phyloP scores from a whole-genome alignment of 1,140 invertebrate genomes.

The Lucilia sericata region DNA sequence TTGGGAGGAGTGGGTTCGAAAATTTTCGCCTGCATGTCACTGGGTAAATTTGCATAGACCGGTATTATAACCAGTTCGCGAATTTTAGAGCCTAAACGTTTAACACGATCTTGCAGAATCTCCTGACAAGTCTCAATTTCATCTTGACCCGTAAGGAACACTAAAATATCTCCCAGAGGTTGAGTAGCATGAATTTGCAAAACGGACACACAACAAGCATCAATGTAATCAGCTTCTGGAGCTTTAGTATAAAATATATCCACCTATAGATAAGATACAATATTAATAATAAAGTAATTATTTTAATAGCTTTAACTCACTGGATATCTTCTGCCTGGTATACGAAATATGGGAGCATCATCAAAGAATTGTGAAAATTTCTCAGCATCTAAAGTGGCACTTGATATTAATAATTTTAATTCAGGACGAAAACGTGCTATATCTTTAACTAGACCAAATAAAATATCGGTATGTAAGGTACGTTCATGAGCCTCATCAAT shows the following conservation, averaged over 20 bases:
- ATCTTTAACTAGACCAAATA: conserved; percentile 99
- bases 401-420: conserved; percentile 96
- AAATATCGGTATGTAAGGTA: conserved; percentile 97
- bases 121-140: conserved; percentile 98
- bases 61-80: conserved; percentile 94
- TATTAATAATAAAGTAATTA: too few species aligned
- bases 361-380: conserved; percentile 99
- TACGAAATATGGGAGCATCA: conserved; percentile 97
- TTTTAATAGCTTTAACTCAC: conserved; percentile 54
- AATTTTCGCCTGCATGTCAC: conserved; percentile 98
- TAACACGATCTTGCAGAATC: conserved; percentile 89
- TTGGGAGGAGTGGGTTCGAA: conserved; percentile 96
- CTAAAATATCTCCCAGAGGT: conserved; percentile 93
- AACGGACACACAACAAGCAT: conserved; percentile 96
- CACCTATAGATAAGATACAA: conserved; percentile 64
- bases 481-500: conserved; percentile 99
- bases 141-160: conserved; percentile 96
- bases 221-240: conserved; percentile 98
- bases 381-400: conserved; percentile 96
- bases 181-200: conserved; percentile 98
- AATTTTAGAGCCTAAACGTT: conserved; percentile 92
- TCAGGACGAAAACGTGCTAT: conserved; percentile 95
- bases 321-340: conserved; percentile 89
- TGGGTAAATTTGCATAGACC: conserved; percentile 98
- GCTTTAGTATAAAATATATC: conserved; percentile 99